phyloP scores from a whole-genome alignment of 2,797 vertebrate genomes.

The Menidia menidia region DNA sequence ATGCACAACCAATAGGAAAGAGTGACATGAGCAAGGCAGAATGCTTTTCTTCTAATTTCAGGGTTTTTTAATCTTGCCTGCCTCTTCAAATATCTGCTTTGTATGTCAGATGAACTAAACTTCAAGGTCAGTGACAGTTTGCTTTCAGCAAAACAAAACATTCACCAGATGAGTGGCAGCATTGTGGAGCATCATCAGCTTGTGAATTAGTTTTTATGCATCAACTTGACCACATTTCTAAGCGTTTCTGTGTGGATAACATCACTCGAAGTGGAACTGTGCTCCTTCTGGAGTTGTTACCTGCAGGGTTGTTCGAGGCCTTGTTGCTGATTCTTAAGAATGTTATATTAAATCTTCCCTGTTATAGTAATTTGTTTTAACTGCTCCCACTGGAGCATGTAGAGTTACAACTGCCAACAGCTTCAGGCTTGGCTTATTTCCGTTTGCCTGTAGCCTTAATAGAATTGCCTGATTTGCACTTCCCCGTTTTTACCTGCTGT shows the following conservation, averaged over 20 bases:
- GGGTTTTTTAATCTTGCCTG: background rate
- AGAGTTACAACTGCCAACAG: slow-evolving; percentile 37
- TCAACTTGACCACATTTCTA: slow-evolving; percentile 10
- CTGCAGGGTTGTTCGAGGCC: slow-evolving; percentile 21
- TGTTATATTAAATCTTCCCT: slow-evolving; percentile 40
- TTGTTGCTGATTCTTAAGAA: slow-evolving; percentile 31
- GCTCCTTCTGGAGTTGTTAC: slow-evolving; percentile 31
- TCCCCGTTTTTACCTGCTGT: slow-evolving; percentile 42
- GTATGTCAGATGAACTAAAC: background rate
- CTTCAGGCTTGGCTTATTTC: slow-evolving; percentile 54
- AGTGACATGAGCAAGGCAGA: slow-evolving; percentile 13
- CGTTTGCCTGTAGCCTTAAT: slow-evolving; percentile 48
- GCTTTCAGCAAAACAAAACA: background rate
- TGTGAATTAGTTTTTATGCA: background rate
- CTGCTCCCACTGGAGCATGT: slow-evolving; percentile 41
- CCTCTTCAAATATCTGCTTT: slow-evolving; percentile 4
- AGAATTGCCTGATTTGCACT: slow-evolving; percentile 36
- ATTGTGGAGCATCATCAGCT: background rate
- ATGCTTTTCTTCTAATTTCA: slow-evolving; percentile 11
- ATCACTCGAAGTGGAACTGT: slow-evolving; percentile 11
- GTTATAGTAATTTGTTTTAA: slow-evolving; percentile 55
- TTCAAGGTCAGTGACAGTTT: slow-evolving; percentile 31
- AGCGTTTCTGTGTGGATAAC: slow-evolving; percentile 7
- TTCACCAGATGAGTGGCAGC: background rate
- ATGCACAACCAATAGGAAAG: slow-evolving; percentile 3